A percentile compares a stretch with the other conserved stretches of the same genome.
Evolutionary conservation across 2,888 invertebrate species (phyloP).

Genomic region (Torymus tubicola): DNA sequence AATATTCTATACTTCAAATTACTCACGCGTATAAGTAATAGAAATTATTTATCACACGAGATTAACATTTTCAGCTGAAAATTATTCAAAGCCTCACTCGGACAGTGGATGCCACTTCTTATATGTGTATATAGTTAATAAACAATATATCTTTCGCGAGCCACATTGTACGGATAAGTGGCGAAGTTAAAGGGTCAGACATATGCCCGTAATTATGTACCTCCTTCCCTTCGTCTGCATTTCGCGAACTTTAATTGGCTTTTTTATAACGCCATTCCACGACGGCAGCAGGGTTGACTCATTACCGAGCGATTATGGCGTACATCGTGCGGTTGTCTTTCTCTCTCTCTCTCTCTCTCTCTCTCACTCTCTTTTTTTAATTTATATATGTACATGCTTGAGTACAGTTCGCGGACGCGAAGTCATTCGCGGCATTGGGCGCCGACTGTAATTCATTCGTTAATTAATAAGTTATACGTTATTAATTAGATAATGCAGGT

Average conservation of each 20-base stretch:
- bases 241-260: slow-evolving; percentile 41
- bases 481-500: not conserved
- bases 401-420: no score
- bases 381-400: not conserved
- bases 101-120: no score
- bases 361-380: not conserved
- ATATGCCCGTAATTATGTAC: slow-evolving; percentile 28
- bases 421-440: not conserved
- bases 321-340: not conserved
- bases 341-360: not conserved
- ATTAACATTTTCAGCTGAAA: no score
- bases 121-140: no score
- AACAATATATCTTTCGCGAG: no score
- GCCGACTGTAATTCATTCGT: not conserved
- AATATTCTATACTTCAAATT: no score
- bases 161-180: not conserved
- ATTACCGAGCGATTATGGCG: slow-evolving; percentile 23
- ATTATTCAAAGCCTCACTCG: no score
- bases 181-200: slow-evolving; percentile 14
- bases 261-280: slow-evolving; percentile 31
- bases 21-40: no score
- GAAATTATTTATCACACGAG: no score
- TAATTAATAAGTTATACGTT: slow-evolving; percentile 27
- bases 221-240: slow-evolving; percentile 13
- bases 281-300: slow-evolving; percentile 22